These are phyloP conservation scores for Atethmia centrago DNA, from an alignment of 2,888 invertebrate genomes.

Conservation along the genomic window DNA sequence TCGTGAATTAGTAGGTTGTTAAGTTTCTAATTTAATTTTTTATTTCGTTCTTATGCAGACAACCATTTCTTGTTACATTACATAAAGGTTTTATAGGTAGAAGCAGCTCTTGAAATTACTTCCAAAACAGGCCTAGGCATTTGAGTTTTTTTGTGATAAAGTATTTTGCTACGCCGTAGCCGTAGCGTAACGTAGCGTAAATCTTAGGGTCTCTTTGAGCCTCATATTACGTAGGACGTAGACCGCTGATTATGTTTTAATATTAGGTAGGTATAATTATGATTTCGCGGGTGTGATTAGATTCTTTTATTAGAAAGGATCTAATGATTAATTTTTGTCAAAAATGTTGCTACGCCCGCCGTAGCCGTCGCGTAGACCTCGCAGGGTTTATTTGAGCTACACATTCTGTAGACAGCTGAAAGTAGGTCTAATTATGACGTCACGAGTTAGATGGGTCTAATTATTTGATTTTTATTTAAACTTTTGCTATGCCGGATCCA, in stretches of 20 bases:
- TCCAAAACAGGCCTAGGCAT: neutral
- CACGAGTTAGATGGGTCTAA: neutral
- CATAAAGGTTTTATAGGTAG: neutral
- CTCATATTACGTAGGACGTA: neutral
- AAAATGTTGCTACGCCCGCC: constrained; percentile 12
- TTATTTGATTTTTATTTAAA: neutral
- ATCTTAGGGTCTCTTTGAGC: constrained; percentile 8
- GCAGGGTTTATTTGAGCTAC: constrained; percentile 7
- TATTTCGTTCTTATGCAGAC: constrained; percentile 16
- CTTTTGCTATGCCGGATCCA: constrained; percentile 13
- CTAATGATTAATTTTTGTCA: neutral
- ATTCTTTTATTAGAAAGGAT: neutral
- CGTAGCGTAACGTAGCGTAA: constrained; percentile 14
- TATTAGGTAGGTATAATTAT: neutral
- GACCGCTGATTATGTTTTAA: neutral
- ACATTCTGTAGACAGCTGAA: neutral
- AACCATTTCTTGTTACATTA: constrained; percentile 9
- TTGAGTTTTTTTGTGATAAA: neutral
- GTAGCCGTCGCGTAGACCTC: constrained; percentile 12
- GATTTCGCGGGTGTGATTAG: neutral
- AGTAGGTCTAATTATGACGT: neutral
- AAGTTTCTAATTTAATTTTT: constrained; percentile 64
- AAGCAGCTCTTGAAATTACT: neutral
- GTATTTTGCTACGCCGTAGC: constrained; percentile 27
- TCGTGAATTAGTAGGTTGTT: constrained; percentile 55